Conservation (phyloP, 2,888 invertebrate species). For the Drosophila macrospina region DNA sequence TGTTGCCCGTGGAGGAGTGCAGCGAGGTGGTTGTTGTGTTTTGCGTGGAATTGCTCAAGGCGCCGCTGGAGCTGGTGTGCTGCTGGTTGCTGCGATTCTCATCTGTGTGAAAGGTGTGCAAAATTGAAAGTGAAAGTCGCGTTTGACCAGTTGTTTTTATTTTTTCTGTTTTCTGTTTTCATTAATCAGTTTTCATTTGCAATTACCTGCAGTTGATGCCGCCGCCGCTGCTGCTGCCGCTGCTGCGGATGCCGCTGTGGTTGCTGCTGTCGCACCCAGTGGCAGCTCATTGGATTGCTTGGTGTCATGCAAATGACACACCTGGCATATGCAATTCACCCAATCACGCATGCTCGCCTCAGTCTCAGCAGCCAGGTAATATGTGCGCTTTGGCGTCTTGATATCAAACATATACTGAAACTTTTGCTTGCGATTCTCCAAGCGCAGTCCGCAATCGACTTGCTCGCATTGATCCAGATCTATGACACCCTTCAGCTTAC, state of each 20-base stretch:
- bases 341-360: slow-evolving; percentile 97
- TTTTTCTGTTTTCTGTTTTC: too few species aligned
- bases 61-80: slow-evolving; percentile 68
- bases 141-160: slow-evolving; percentile 29
- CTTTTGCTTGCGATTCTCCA: slow-evolving; percentile 92
- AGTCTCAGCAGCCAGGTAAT: slow-evolving; percentile 96
- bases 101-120: slow-evolving; percentile 49
- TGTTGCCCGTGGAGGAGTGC: slow-evolving; percentile 71
- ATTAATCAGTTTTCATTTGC: slow-evolving; percentile 17
- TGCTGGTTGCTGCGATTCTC: slow-evolving; percentile 71
- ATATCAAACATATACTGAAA: slow-evolving; percentile 95
- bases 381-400: slow-evolving; percentile 94
- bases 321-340: slow-evolving; percentile 97
- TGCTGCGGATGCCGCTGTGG: slow-evolving; percentile 33
- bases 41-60: slow-evolving; percentile 71
- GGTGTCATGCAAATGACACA: slow-evolving; percentile 92
- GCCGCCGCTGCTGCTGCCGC: slow-evolving; percentile 22
- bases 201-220: slow-evolving; percentile 53
- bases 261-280: slow-evolving; percentile 58
- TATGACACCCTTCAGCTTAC: slow-evolving; percentile 94
- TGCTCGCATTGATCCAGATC: slow-evolving; percentile 98
- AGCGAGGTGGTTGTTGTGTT: slow-evolving; percentile 79
- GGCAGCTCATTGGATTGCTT: slow-evolving; percentile 83
- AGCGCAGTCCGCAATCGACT: slow-evolving; percentile 93
- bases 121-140: slow-evolving; percentile 41